Base-by-base conservation (phyloP, 2,113 vertebrate species). In the Pionites leucogaster region DNA sequence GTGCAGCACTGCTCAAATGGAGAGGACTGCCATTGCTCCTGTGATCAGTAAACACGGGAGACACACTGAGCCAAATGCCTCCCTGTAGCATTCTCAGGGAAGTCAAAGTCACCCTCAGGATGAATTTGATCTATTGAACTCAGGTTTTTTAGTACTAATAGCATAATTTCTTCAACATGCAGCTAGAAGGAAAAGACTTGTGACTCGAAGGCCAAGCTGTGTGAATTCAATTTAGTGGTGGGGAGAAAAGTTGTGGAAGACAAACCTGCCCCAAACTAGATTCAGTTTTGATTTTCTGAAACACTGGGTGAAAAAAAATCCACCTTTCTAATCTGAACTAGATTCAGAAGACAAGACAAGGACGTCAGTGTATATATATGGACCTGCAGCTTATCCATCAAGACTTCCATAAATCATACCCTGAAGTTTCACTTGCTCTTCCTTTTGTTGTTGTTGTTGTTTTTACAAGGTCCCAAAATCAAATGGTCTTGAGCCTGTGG, bases 41-140 rank as follows among this genome's bases (percentile, higher is more conserved):
- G 1, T 79, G 69, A 84, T 92, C 93, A 92, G 86, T 92, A 94
- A 96, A 95, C 88, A 89, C 52, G 62, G 92, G 86, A 96, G 92
- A 69, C 76, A 71, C 16, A 4, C 77, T n/a, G 69, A 88, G 69
- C 39, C 72, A 87, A 92, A 76, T 71, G 78, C 41, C 68, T 94
- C 90, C 83, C 90, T 67, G 63, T 0, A 3, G 95, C 57, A 92
- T 72, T 90, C 64, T 81, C 44, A 69, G 67, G 79, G 91, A 89
- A 96, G 88, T 90, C 82, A 92, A 82, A 90, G 72, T 82, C 92
- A 86, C 83, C 67, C 67, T 52, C 18, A 74, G 83, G 93, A 94
- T 89, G 83, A 93, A 84, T 89, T 47, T 76, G 83, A 82, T 86
- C 90, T 81, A 41, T 86, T 95, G 92, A 94, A 96, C 94, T 89